Percentiles rank a stretch among this genome's conserved stretches.
Evolutionary conservation across 2,797 vertebrate species (phyloP).

Genomic region (Clarias fuscus): DNA sequence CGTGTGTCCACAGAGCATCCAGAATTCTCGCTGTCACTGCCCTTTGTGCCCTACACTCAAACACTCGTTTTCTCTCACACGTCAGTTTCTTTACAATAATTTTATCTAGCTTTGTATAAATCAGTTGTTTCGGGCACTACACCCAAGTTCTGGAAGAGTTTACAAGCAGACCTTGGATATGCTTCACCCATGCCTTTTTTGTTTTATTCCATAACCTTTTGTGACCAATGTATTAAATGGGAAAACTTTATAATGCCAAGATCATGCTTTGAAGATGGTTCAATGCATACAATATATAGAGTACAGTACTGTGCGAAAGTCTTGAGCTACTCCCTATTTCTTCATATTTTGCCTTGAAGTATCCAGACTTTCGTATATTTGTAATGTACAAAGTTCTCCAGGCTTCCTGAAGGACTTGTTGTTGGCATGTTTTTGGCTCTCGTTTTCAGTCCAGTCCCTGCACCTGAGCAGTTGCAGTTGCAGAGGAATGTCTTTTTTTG

Average conservation of each 20-base stretch:
- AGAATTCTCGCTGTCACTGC: slow-evolving; percentile 47
- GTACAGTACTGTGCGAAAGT: neutral
- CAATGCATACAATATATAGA: neutral
- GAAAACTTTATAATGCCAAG: neutral
- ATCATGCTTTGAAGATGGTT: too few species aligned
- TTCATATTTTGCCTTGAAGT: too few species aligned
- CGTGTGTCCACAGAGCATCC: slow-evolving; percentile 33
- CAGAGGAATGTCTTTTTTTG: too few species aligned
- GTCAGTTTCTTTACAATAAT: neutral
- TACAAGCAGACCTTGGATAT: neutral
- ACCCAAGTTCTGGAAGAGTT: neutral
- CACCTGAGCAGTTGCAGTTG: too few species aligned
- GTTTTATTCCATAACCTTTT: neutral
- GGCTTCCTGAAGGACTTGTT: too few species aligned
- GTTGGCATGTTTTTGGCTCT: too few species aligned
- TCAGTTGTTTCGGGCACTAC: neutral
- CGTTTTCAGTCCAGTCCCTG: too few species aligned
- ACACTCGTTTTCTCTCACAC: neutral
- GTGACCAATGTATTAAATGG: neutral
- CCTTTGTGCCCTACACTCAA: slow-evolving; percentile 21
- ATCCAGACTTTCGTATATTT: too few species aligned
- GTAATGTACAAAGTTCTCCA: too few species aligned
- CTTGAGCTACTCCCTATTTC: too few species aligned
- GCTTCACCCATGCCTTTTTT: neutral
- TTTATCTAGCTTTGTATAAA: neutral